Evolutionary conservation across 1,140 invertebrate genomes (phyloP), one percentile per base, ranked within the genome.

Genomic region (Hesperophylax magnus): DNA sequence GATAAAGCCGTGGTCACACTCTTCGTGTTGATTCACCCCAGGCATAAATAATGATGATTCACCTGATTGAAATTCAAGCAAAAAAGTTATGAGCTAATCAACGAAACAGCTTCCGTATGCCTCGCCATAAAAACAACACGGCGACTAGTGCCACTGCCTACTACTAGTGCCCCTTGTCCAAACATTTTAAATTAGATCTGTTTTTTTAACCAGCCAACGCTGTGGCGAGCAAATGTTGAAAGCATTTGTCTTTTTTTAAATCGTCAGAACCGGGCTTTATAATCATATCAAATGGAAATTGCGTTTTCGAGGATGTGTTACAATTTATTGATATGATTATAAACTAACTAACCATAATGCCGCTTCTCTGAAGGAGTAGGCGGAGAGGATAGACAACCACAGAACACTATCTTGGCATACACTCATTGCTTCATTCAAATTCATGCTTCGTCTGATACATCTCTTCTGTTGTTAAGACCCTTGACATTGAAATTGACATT

Each of bases 101-200:
- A 72, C 52, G 15, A 72, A 72, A 53, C 69, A 72, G 69, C 69
- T 72, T 72, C 69, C 69, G 69, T 72, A 52, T 22, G 47, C 47
- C 69, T 39, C 18, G 20, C 15, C 15, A 39, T 67, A 67, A 67
- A 65, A 67, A 47, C 22, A 53, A 31, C 69, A 52, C 34, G 14
- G 17, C 18, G 39, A 47, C 39, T 47, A 47, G 39, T 47, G 39
- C 39, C 34, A 47, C 39, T 47, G 11, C 39, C 39, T 47, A 47
- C 39, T 14, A 11, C 39, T 47, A 14, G 39, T 47, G 39, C 17
- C 52, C 20, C 18, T 14, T 22, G 69, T 72, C 52, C 69, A 72
- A 72, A 72, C 69, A 72, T 54, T 72, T 72, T 72, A 72, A 72
- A 72, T 54, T 72, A 72, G 69, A 72, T 72, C 69, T 53, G 9